phyloP scores from a whole-genome alignment of 2,888 invertebrate genomes.

The Plebejus argus region DNA sequence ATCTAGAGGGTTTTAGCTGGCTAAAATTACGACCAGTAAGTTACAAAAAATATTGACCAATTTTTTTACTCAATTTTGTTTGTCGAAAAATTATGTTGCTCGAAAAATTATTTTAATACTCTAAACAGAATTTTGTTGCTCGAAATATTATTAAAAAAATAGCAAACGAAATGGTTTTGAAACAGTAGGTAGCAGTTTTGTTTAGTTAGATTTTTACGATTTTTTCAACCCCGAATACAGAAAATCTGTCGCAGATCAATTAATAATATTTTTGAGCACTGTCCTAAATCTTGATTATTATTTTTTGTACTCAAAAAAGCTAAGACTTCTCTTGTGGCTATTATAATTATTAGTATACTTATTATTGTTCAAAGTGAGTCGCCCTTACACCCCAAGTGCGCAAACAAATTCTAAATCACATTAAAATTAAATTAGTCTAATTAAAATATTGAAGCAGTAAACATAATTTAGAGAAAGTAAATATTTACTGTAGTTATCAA shows the following conservation, averaged over 20 bases:
- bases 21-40: neutral
- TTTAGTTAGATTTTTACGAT: no score
- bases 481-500: conserved; percentile 54
- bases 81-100: neutral
- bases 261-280: no score
- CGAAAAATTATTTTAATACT: conserved; percentile 1
- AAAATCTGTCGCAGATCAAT: no score
- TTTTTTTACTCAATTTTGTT: neutral
- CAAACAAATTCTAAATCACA: conserved; percentile 79
- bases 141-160: neutral
- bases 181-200: no score
- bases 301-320: neutral
- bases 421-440: conserved; percentile 65
- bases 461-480: conserved; percentile 56
- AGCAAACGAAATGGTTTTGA: no score
- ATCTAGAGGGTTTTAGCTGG: neutral
- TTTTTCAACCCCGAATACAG: no score
- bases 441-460: conserved; percentile 55
- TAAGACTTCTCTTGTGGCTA: neutral
- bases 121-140: conserved; percentile 13
- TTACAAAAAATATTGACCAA: conserved; percentile 23
- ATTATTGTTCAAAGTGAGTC: conserved; percentile 42
- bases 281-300: no score
- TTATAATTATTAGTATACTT: neutral
- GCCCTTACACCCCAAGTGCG: conserved; percentile 58